phyloP scores from a whole-genome alignment of 2,797 vertebrate genomes.

The Arctocebus calabarensis region DNA sequence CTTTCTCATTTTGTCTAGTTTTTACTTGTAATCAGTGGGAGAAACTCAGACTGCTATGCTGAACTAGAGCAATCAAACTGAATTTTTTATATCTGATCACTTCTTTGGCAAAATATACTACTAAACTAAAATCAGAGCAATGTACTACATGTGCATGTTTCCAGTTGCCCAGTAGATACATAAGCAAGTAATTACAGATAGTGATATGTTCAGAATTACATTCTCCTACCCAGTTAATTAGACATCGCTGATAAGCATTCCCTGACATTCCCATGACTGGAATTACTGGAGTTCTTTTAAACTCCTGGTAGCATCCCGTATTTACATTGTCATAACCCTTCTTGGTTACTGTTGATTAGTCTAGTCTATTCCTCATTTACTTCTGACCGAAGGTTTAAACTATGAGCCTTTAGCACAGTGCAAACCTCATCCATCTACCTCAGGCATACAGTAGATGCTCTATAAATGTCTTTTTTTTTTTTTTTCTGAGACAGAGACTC shows the following conservation, averaged over 20 bases:
- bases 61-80: neutral
- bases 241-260: neutral
- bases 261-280: neutral
- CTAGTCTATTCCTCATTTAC: neutral
- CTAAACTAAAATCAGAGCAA: neutral
- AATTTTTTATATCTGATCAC: neutral
- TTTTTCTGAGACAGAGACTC: no score
- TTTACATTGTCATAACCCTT: no score
- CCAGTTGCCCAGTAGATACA: neutral
- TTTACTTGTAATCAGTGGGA: neutral
- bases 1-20: constrained; percentile 9
- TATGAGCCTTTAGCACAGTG: neutral
- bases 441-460: neutral
- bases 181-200: neutral
- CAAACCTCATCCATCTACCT: neutral
- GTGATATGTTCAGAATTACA: neutral
- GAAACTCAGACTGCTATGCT: neutral
- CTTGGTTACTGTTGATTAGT: neutral
- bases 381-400: neutral
- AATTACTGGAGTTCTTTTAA: neutral
- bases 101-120: neutral
- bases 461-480: neutral
- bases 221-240: neutral
- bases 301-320: neutral
- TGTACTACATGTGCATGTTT: neutral